A percentile compares a stretch with the other conserved stretches of the same genome.
These are phyloP conservation scores for Drosophila paranaensis DNA, from an alignment of 2,888 invertebrate species.

Conservation along the genomic window DNA sequence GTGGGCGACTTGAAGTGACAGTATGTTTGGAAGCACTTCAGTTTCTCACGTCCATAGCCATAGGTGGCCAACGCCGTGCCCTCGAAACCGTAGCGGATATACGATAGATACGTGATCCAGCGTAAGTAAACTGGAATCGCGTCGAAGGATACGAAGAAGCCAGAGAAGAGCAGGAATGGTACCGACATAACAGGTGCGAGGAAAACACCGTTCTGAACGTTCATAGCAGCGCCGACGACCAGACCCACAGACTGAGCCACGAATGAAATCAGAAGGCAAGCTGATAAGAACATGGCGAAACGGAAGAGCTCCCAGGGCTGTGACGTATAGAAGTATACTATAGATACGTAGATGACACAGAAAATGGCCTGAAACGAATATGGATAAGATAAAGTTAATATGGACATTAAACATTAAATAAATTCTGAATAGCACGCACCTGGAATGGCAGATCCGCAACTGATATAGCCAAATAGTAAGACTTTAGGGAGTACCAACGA, in stretches of 20 bases:
- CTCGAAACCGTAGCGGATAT: conserved; percentile 98
- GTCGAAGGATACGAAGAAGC: conserved; percentile 98
- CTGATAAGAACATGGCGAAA: conserved; percentile 94
- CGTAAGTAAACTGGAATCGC: conserved; percentile 97
- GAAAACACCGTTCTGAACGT: conserved; percentile 98
- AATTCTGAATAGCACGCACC: conserved; percentile 86
- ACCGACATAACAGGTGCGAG: conserved; percentile 98
- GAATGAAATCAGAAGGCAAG: conserved; percentile 95
- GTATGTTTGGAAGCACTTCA: conserved; percentile 93
- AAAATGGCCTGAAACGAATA: conserved; percentile 92
- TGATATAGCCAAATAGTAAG: conserved; percentile 97
- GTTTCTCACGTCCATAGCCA: conserved; percentile 91
- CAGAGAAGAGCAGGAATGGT: conserved; percentile 97
- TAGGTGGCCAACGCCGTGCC: conserved; percentile 97
- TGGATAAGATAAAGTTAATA: conserved; percentile 9
- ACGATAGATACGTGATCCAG: conserved; percentile 98
- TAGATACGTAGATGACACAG: conserved; percentile 95
- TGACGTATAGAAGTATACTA: conserved; percentile 97
- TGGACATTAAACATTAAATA: neutral
- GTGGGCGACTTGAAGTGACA: conserved; percentile 94
- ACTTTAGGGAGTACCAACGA: conserved; percentile 97
- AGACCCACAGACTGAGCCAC: conserved; percentile 98
- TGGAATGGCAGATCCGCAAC: conserved; percentile 99
- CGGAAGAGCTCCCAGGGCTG: conserved; percentile 94
- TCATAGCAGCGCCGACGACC: conserved; percentile 98